Evolutionary conservation across 2,797 vertebrate genomes (phyloP).

Genomic region (Choloepus didactylus): DNA sequence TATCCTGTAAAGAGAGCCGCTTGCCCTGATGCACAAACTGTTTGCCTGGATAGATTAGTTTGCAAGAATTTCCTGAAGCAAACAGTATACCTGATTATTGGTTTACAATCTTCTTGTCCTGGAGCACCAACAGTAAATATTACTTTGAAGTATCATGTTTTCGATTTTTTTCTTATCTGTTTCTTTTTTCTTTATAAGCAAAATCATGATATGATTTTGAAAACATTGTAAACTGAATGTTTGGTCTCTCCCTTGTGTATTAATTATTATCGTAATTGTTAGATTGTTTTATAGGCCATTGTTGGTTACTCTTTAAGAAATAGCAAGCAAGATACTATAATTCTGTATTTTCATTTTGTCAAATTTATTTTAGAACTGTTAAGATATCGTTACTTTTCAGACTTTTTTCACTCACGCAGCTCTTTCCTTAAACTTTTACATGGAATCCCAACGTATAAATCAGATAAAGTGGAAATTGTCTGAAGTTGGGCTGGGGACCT

Average conservation of each 20-base stretch:
- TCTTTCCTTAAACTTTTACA: background rate
- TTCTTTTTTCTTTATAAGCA: background rate
- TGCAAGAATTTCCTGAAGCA: constrained; percentile 26
- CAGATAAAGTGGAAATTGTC: background rate
- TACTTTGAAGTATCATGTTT: background rate
- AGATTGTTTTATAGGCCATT: background rate
- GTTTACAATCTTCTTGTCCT: background rate
- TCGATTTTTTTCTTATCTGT: background rate
- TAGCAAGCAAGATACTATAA: background rate
- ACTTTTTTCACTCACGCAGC: background rate
- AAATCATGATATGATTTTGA: background rate
- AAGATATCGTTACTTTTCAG: constrained; percentile 8
- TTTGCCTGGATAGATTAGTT: constrained; percentile 45
- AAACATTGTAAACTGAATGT: constrained; percentile 20
- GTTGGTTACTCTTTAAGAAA: constrained; percentile 14
- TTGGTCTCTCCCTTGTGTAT: background rate
- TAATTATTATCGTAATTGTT: background rate
- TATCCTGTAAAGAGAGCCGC: background rate
- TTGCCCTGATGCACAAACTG: background rate
- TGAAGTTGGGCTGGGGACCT: background rate
- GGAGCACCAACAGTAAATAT: background rate
- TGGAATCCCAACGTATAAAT: background rate
- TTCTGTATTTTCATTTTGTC: constrained; percentile 13
- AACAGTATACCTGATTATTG: background rate
- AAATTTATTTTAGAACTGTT: constrained; percentile 59